Evolutionary conservation across 2,113 vertebrate species (phyloP).

Genomic region (Spilogale gracilis): DNA sequence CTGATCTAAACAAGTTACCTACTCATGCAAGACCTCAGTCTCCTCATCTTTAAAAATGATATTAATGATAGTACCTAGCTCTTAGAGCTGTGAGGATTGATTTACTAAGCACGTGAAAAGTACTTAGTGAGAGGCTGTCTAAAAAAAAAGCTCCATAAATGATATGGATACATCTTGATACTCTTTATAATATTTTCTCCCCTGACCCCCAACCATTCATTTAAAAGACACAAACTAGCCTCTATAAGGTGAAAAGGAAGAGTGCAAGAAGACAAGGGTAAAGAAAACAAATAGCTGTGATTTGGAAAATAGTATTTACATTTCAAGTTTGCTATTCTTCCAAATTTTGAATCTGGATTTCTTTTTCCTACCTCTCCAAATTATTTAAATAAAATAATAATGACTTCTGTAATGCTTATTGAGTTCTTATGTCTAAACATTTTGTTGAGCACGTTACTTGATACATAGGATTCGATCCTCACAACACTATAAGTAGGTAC

Average conservation of each 20-base stretch:
- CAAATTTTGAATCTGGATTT: background rate
- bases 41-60: background rate
- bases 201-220: background rate
- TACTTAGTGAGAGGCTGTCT: background rate
- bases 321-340: background rate
- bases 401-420: background rate
- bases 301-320: background rate
- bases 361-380: background rate
- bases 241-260: background rate
- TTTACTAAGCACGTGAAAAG: background rate
- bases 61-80: background rate
- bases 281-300: background rate
- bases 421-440: background rate
- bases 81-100: background rate
- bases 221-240: background rate
- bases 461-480: background rate
- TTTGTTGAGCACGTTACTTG: background rate
- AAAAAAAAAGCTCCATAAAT: background rate
- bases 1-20: background rate
- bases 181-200: background rate
- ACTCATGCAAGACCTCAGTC: background rate
- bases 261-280: background rate
- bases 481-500: background rate
- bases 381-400: conserved; percentile 3
- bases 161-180: background rate